phyloP scores from a whole-genome alignment of 2,797 vertebrate species.

The Diplodus sargus region DNA sequence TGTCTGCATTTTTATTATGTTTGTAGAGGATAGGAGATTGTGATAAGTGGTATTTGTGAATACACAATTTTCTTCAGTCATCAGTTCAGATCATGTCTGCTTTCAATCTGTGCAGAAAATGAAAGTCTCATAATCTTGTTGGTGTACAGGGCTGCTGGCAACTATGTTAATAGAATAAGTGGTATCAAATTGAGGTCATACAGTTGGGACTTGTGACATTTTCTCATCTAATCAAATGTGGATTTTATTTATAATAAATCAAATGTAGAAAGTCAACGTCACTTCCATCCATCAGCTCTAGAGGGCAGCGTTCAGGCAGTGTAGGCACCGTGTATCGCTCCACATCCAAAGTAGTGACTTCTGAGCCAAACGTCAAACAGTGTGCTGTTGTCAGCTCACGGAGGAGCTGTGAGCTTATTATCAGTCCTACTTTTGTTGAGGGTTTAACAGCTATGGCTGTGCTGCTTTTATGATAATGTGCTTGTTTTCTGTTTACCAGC shows the following conservation, averaged over 20 bases:
- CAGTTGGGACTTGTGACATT: neutral
- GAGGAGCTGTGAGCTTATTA: constrained; percentile 57
- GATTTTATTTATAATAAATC: neutral
- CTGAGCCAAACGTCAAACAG: constrained; percentile 64
- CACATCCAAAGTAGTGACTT: constrained; percentile 34
- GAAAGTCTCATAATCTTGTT: too few species aligned
- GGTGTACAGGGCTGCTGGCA: too few species aligned
- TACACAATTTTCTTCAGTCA: too few species aligned
- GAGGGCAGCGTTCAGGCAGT: constrained; percentile 62
- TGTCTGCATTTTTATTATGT: neutral
- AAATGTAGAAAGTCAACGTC: neutral
- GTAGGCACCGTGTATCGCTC: neutral
- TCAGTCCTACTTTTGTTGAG: constrained; percentile 63
- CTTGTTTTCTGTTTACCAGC: constrained; percentile 63
- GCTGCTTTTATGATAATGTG: constrained; percentile 63
- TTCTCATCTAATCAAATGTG: neutral
- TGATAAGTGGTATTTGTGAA: neutral
- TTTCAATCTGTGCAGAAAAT: too few species aligned
- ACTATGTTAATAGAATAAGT: too few species aligned
- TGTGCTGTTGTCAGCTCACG: constrained; percentile 61
- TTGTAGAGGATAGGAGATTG: neutral
- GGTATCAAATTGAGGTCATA: neutral
- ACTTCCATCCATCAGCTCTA: constrained; percentile 39
- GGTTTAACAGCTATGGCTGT: constrained; percentile 57
- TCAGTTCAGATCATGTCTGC: too few species aligned